Evolutionary conservation across 2,888 invertebrate species (phyloP), one percentile per base, ranked within the genome.

Genomic region (Hydrotaea diabolus): DNA sequence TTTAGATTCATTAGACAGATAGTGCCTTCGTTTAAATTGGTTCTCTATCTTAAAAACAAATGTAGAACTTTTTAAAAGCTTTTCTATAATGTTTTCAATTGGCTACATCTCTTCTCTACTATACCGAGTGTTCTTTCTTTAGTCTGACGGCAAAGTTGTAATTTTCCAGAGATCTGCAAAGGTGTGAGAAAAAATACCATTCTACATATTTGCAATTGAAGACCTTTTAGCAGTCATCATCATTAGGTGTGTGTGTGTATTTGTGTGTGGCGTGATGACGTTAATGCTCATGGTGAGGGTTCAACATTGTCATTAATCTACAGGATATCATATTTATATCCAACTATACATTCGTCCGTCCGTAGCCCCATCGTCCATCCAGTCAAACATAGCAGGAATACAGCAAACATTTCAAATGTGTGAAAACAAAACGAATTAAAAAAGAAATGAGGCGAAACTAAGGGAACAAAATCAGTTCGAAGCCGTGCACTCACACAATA

Each of bases 361-460:
- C 26, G 31, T 59, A 7, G n/a, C 26, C 57, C 23, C 4, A 31
- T 43, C 66, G 13, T 39, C 66, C 39, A 23, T n/a, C 0, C 46
- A 21, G 0, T n/a, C 64, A 3, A 31, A 8, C 64, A 17, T 39
- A 66, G 11, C 0, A 39, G 39, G 39, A n/a, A 17, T 43, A 39
- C 39, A 59, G 15, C 59, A 66, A 66, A 39, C 66, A 66, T 66
- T 17, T 66, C 39, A 66, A 66, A 66, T 66, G 69, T 69, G 69
- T 69, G 69, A 69, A 69, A 69, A 39, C n/a, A 36, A 69, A 23
- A 23, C 46, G 21, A 69, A 17, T 66, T 59, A 43, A 43, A 39
- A 64, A n/a, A 15, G 43, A 36, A 19, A 43, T 43, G 39, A 43
- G n/a, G n/a, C n/a, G 13, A 59, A 59, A 49, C 49, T 49, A 49